Conservation (phyloP, 2,113 vertebrate species). For the Oryzias melastigma region DNA sequence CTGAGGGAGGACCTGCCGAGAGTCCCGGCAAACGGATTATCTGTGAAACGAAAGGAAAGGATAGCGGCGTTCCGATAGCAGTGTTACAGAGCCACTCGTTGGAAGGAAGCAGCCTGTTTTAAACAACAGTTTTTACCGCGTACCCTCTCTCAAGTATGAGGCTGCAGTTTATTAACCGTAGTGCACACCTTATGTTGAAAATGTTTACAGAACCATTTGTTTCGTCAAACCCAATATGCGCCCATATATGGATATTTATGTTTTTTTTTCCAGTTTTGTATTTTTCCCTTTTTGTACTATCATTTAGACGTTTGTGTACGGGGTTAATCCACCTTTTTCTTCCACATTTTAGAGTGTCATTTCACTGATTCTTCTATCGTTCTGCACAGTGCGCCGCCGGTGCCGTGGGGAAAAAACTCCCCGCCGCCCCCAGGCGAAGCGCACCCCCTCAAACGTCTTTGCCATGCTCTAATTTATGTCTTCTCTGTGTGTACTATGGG, state of each 20-base stretch:
- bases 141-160: conserved; percentile 58
- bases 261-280: conserved; percentile 52
- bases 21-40: conserved; percentile 8
- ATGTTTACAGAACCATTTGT: conserved; percentile 75
- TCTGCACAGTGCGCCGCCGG: conserved; percentile 47
- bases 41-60: not conserved
- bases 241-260: conserved; percentile 75
- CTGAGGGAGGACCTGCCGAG: conserved; percentile 7
- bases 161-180: conserved; percentile 67
- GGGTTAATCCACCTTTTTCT: conserved; percentile 52
- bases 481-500: conserved; percentile 71
- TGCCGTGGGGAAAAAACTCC: conserved; percentile 28
- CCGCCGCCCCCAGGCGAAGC: conserved; percentile 40
- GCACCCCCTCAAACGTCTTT: conserved; percentile 47
- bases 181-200: conserved; percentile 70
- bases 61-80: conserved; percentile 35
- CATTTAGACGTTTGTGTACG: conserved; percentile 70
- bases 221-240: conserved; percentile 70
- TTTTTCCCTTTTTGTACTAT: conserved; percentile 73
- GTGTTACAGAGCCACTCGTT: conserved; percentile 60
- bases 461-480: conserved; percentile 70
- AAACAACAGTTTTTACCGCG: conserved; percentile 49
- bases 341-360: conserved; percentile 48
- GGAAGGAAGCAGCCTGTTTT: conserved; percentile 51
- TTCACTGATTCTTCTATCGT: conserved; percentile 50